These are phyloP conservation scores for Sclerodermus sp. DNA, from an alignment of 2,888 invertebrate genomes.

Conservation along the genomic window DNA sequence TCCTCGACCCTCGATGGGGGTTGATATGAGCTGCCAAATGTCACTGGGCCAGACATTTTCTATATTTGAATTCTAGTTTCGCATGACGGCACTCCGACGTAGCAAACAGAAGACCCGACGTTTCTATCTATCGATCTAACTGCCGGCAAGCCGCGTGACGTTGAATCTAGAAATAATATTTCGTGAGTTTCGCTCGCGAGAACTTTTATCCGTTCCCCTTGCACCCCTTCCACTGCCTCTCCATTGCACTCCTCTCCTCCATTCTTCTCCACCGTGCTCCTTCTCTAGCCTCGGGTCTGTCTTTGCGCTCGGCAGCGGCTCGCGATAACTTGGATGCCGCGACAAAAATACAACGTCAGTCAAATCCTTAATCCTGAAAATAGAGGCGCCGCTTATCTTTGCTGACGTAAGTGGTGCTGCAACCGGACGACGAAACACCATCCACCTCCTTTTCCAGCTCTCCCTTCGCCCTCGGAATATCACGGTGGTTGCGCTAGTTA, in stretches of 20 bases:
- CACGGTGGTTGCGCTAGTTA: too few species aligned
- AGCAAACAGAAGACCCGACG: constrained; percentile 22
- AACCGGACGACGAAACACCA: too few species aligned
- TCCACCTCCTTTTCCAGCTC: too few species aligned
- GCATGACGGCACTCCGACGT: constrained; percentile 19
- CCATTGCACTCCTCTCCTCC: neutral
- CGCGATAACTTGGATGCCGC: constrained; percentile 1
- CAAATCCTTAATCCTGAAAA: constrained; percentile 30
- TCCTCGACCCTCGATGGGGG: constrained; percentile 24
- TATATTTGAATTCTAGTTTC: constrained; percentile 40
- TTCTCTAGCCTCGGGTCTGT: neutral
- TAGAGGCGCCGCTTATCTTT: constrained; percentile 22
- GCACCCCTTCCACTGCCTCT: neutral
- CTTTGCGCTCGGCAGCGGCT: neutral
- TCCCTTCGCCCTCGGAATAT: too few species aligned
- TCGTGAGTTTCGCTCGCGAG: constrained; percentile 15
- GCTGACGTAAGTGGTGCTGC: constrained; percentile 29
- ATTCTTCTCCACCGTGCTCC: neutral
- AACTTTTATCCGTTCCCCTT: constrained; percentile 3
- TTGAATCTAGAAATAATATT: constrained; percentile 28
- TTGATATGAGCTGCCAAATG: constrained; percentile 47
- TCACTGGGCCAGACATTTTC: constrained; percentile 37
- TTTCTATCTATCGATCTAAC: constrained; percentile 28
- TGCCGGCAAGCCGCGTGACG: constrained; percentile 22
- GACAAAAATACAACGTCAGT: constrained; percentile 29